A percentile compares a stretch with the other conserved stretches of the same genome.
Evolutionary conservation across 2,888 invertebrate species (phyloP).

Genomic region (Marasmarcha lunaedactyla): DNA sequence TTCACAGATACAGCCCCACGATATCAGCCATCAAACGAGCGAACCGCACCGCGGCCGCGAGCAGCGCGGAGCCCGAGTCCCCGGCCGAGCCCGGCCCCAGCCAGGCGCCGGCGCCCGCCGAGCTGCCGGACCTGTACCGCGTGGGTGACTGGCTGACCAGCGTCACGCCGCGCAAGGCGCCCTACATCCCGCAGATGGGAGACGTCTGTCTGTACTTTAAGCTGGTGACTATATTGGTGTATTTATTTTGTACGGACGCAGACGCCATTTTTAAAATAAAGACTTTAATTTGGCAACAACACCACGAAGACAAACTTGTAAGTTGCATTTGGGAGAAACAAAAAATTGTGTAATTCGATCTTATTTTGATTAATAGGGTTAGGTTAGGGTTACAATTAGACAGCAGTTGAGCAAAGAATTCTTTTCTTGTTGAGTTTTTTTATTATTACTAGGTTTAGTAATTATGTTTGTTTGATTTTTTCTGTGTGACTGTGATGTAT

Average conservation of each 20-base stretch:
- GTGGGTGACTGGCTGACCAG: constrained; percentile 96
- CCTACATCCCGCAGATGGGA: constrained; percentile 95
- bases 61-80: not conserved
- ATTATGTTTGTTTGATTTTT: no score
- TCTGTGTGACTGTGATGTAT: no score
- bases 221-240: constrained; percentile 31
- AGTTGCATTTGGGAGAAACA: no score
- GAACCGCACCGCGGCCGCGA: constrained; percentile 2
- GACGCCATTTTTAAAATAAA: no score
- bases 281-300: no score
- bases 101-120: constrained; percentile 20
- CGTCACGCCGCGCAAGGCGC: constrained; percentile 90
- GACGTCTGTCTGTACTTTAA: constrained; percentile 89
- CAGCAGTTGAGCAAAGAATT: no score
- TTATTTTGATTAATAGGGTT: no score
- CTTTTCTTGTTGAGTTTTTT: no score
- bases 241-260: not conserved
- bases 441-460: no score
- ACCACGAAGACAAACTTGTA: no score
- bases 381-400: no score
- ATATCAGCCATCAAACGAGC: constrained; percentile 18
- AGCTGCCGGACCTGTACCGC: constrained; percentile 82
- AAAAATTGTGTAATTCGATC: no score
- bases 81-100: constrained; percentile 3
- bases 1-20: constrained; percentile 31